A percentile compares a stretch with the other conserved stretches of the same genome.
Conservation (phyloP, 2,797 vertebrate species). For the Myotis pilosus region DNA sequence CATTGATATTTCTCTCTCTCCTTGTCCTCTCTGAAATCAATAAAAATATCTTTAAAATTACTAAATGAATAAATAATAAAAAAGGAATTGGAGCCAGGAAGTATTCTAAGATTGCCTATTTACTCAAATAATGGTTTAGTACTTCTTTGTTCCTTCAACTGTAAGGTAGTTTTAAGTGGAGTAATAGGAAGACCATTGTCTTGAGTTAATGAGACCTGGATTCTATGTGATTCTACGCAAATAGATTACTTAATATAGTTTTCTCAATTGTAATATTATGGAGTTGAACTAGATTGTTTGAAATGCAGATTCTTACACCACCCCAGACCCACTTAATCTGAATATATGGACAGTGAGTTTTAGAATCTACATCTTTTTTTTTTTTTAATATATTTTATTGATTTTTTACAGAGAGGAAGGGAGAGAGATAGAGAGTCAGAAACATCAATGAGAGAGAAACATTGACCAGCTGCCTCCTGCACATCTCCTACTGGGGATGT, state of each 20-base stretch:
- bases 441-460: too few relatives aligned
- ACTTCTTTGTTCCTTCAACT: conserved; percentile 45
- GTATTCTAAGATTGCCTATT: conserved; percentile 29
- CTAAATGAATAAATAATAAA: conserved; percentile 14
- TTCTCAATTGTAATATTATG: conserved; percentile 1
- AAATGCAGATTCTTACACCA: conserved; percentile 2
- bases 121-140: not conserved
- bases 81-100: not conserved
- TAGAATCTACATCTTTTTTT: not conserved
- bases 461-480: too few relatives aligned
- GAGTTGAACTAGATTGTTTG: conserved; percentile 5
- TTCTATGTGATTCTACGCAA: not conserved
- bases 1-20: not conserved
- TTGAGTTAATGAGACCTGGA: not conserved
- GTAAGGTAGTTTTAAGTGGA: conserved; percentile 25
- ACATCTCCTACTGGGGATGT: too few relatives aligned
- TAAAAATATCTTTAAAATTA: not conserved
- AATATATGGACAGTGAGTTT: not conserved
- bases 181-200: not conserved
- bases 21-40: not conserved
- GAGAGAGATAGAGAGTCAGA: too few relatives aligned
- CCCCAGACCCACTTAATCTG: not conserved
- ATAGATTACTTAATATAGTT: not conserved
- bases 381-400: too few relatives aligned
- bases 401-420: too few relatives aligned